Conservation (phyloP, 1,140 invertebrate genomes). For the Papilio dardanus region DNA sequence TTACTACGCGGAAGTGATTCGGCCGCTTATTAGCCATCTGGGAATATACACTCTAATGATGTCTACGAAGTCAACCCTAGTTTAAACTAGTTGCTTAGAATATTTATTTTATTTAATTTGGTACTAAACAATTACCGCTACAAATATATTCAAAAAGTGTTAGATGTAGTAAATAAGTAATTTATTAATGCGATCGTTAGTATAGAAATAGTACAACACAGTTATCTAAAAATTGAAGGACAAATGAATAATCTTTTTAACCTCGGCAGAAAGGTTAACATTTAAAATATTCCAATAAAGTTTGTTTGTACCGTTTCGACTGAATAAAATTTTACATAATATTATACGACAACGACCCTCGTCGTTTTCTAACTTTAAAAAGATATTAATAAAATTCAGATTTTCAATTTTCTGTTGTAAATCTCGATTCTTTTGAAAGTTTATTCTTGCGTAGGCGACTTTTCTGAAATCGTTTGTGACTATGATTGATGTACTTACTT, state of each 20-base stretch:
- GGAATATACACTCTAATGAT: conserved; percentile 30
- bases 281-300: conserved; percentile 13
- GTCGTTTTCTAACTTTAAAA: conserved; percentile 5
- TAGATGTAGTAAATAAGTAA: no score
- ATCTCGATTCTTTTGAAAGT: conserved; percentile 14
- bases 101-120: no score
- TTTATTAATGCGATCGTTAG: no score
- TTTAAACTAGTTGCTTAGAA: conserved; percentile 9
- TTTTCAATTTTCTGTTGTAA: conserved; percentile 1
- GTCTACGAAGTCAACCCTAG: conserved; percentile 8
- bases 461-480: background rate
- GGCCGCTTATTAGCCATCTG: conserved; percentile 30
- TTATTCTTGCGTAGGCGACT: conserved; percentile 3
- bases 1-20: conserved; percentile 32
- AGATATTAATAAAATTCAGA: conserved; percentile 1
- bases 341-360: conserved; percentile 19
- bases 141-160: no score
- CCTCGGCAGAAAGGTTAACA: background rate
- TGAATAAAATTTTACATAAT: conserved; percentile 2
- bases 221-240: no score
- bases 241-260: background rate
- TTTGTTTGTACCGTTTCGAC: background rate
- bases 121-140: no score
- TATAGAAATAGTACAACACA: no score
- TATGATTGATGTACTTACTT: background rate